Conservation (phyloP, 2,888 invertebrate species). For the Chydorus sphaericus region DNA sequence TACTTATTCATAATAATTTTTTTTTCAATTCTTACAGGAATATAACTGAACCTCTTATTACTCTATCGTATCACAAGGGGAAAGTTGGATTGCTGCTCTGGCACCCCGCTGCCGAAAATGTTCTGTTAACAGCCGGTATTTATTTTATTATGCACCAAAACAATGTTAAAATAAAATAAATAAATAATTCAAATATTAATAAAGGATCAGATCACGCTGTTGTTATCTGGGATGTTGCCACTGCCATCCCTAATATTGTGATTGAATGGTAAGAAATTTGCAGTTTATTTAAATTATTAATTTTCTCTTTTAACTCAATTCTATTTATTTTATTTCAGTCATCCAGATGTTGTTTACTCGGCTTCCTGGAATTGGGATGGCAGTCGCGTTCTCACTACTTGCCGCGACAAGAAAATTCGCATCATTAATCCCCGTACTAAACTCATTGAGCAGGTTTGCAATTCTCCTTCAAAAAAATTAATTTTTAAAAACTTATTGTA, state of each 20-base stretch:
- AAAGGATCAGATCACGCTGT: constrained; percentile 73
- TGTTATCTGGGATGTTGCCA: constrained; percentile 83
- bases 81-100: constrained; percentile 85
- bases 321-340: too few relatives aligned
- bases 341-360: constrained; percentile 87
- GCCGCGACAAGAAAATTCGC: constrained; percentile 89
- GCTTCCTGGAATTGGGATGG: constrained; percentile 96
- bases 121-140: constrained; percentile 78
- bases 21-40: constrained; percentile 39
- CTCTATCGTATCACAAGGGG: constrained; percentile 80
- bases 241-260: constrained; percentile 68
- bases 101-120: constrained; percentile 93
- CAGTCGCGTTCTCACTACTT: constrained; percentile 82
- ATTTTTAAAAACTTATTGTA: too few relatives aligned
- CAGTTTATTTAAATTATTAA: too few relatives aligned
- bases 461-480: too few relatives aligned
- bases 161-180: too few relatives aligned
- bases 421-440: constrained; percentile 83
- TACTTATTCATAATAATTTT: background rate
- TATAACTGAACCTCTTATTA: constrained; percentile 82
- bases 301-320: too few relatives aligned
- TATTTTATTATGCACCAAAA: too few relatives aligned
- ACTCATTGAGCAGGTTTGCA: constrained; percentile 43
- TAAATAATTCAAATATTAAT: too few relatives aligned
- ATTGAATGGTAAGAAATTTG: too few relatives aligned